Conservation (phyloP, 2,113 vertebrate species). For the Cephalopterus ornatus region DNA sequence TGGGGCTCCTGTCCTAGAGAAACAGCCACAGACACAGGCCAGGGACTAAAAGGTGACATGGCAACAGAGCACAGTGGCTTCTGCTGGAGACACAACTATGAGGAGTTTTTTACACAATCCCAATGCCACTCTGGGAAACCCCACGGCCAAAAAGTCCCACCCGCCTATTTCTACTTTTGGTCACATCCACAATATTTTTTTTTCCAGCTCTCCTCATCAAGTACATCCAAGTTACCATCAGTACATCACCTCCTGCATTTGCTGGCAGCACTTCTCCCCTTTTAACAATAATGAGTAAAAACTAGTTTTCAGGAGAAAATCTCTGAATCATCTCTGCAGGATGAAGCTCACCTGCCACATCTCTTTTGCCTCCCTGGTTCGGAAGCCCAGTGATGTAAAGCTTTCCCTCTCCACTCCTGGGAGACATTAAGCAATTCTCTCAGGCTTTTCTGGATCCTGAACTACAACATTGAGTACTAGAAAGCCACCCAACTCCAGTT, state of each 20-base stretch:
- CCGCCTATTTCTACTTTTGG: background rate
- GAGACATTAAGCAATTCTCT: background rate
- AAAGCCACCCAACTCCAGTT: background rate
- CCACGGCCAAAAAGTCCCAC: fast-evolving
- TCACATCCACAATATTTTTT: background rate
- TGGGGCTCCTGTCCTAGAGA: background rate
- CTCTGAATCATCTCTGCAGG: background rate
- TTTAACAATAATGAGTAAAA: background rate
- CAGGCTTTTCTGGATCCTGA: background rate
- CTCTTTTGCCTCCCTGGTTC: background rate
- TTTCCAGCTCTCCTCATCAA: background rate
- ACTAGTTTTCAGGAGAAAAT: background rate
- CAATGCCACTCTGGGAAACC: background rate
- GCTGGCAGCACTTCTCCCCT: background rate
- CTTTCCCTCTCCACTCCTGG: no score
- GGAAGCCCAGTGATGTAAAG: background rate
- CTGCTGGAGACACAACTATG: background rate
- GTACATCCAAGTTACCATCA: background rate
- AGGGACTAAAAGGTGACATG: background rate
- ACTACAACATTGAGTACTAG: background rate
- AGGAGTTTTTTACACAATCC: background rate
- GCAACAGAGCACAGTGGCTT: fast-evolving
- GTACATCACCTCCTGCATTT: no score
- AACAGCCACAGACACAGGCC: background rate
- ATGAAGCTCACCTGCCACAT: background rate